Percentiles rank a stretch among this genome's conserved stretches.
Conservation (phyloP, 2,888 invertebrate genomes). For the Therioaphis trifolii region DNA sequence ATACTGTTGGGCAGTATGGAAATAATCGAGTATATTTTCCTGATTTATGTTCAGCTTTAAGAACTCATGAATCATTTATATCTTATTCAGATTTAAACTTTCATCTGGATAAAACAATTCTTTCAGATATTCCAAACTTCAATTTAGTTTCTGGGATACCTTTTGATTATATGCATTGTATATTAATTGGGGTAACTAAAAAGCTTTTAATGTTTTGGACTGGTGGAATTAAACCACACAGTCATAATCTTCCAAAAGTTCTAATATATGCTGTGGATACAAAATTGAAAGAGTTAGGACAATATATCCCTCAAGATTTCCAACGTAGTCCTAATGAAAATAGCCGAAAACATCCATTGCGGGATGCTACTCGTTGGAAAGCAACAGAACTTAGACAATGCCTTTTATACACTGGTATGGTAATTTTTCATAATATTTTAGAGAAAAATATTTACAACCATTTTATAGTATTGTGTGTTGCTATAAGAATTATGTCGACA, state of each 20-base stretch:
- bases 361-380: slow-evolving; percentile 17
- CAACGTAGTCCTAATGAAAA: neutral
- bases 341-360: slow-evolving; percentile 16
- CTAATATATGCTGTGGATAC: neutral
- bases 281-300: neutral
- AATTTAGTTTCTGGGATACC: slow-evolving; percentile 66
- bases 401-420: slow-evolving; percentile 22
- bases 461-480: slow-evolving; percentile 28
- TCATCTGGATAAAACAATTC: slow-evolving; percentile 64
- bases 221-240: slow-evolving; percentile 65
- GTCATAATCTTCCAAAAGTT: slow-evolving; percentile 39
- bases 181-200: slow-evolving; percentile 67
- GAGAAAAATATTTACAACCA: slow-evolving; percentile 1
- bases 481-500: neutral
- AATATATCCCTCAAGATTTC: slow-evolving; percentile 5
- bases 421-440: slow-evolving; percentile 21
- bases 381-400: slow-evolving; percentile 25
- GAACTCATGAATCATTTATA: slow-evolving; percentile 55
- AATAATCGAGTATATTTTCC: slow-evolving; percentile 63
- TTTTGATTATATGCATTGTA: slow-evolving; percentile 67
- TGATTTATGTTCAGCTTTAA: slow-evolving; percentile 30
- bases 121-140: too few relatives aligned
- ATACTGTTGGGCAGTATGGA: slow-evolving; percentile 60
- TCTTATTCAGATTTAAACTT: slow-evolving; percentile 64
- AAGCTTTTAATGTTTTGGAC: slow-evolving; percentile 66